Evolutionary conservation across 2,888 invertebrate genomes (phyloP).

Genomic region (Peribatodes rhomboidaria): DNA sequence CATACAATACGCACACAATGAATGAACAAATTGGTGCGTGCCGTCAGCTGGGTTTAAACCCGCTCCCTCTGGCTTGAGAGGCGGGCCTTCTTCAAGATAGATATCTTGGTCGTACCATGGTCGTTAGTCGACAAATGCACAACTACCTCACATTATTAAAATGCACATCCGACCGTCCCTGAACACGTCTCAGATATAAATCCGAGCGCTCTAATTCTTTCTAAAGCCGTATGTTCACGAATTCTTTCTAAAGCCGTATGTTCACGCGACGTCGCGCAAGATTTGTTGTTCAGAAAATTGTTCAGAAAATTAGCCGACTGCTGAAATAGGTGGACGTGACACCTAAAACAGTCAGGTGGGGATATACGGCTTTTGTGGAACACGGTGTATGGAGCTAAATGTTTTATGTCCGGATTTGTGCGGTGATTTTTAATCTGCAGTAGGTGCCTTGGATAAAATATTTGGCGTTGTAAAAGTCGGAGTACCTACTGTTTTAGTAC

Average conservation of each 20-base stretch:
- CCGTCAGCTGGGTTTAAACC: too few species aligned
- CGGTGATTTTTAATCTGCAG: slow-evolving; percentile 36
- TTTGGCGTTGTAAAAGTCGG: slow-evolving; percentile 7
- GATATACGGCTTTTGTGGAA: slow-evolving; percentile 35
- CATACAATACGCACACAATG: too few species aligned
- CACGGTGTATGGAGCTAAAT: slow-evolving; percentile 33
- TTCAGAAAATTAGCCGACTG: slow-evolving; percentile 42
- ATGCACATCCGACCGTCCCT: slow-evolving; percentile 53
- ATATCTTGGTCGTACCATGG: too few species aligned
- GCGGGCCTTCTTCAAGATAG: too few species aligned
- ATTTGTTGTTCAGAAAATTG: slow-evolving; percentile 37
- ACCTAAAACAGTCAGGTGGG: slow-evolving; percentile 40
- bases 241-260: slow-evolving; percentile 55
- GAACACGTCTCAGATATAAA: slow-evolving; percentile 58
- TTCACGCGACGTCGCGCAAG: slow-evolving; percentile 40
- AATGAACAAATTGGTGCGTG: too few species aligned
- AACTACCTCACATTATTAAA: slow-evolving; percentile 52
- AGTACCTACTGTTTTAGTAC: too few species aligned
- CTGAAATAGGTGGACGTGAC: slow-evolving; percentile 41
- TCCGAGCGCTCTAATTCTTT: slow-evolving; percentile 59
- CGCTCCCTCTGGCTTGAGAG: too few species aligned
- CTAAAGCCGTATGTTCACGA: slow-evolving; percentile 48
- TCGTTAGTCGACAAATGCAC: slow-evolving; percentile 5
- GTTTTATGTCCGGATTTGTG: slow-evolving; percentile 41
- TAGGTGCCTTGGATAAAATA: slow-evolving; percentile 21